Percentiles rank a stretch among this genome's conserved stretches.
Evolutionary conservation across 1,140 invertebrate species (phyloP).

Genomic region (Nylanderia fulva): DNA sequence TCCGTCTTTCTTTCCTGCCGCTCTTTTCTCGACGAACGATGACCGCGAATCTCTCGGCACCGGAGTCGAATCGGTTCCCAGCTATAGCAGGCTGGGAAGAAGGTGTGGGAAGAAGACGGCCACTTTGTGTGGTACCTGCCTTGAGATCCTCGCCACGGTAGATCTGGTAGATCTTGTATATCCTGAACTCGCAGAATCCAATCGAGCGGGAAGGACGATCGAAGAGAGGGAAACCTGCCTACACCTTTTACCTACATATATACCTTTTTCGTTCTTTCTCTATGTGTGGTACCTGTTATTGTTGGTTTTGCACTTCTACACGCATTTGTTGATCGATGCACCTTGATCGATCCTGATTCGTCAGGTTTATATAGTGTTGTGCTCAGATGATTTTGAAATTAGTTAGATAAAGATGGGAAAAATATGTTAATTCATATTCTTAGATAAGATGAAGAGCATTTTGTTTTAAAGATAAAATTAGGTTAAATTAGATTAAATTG

Average conservation of each 20-base stretch:
- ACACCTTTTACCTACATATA: slow-evolving; percentile 31
- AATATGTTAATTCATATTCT: no score
- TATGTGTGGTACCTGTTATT: slow-evolving; percentile 69
- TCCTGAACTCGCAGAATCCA: slow-evolving; percentile 16
- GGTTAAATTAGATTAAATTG: no score
- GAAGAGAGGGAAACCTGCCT: slow-evolving; percentile 33
- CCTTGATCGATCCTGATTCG: slow-evolving; percentile 1
- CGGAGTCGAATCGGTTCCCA: slow-evolving; percentile 7
- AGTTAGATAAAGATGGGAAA: no score
- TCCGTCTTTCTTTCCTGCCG: background rate
- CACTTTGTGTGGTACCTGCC: slow-evolving; percentile 75
- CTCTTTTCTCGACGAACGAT: background rate
- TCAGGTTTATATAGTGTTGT: no score
- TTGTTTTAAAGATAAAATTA: no score
- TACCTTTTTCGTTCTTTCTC: slow-evolving; percentile 36
- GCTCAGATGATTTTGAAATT: no score
- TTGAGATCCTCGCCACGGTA: no score
- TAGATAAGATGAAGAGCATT: no score
- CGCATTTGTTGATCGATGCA: background rate
- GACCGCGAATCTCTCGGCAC: slow-evolving; percentile 48
- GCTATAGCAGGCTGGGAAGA: slow-evolving; percentile 70
- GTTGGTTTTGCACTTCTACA: slow-evolving; percentile 14
- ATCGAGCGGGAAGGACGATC: background rate
- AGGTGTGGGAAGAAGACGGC: slow-evolving; percentile 73
- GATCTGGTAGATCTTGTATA: no score